Evolutionary conservation across 2,888 invertebrate species (phyloP).

Genomic region (Tortricodes alternella): DNA sequence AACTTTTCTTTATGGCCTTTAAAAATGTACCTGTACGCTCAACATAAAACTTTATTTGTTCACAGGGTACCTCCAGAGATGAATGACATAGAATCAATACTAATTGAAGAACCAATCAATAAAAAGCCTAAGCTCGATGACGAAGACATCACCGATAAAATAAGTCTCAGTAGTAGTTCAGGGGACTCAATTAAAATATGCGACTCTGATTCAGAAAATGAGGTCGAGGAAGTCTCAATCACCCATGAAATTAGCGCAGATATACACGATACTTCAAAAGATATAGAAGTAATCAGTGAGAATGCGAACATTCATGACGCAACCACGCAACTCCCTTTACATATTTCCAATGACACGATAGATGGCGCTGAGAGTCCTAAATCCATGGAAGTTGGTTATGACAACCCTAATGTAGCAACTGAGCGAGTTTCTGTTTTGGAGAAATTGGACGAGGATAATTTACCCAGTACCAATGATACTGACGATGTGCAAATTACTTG

Average conservation of each 20-base stretch:
- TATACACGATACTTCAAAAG: slow-evolving; percentile 6
- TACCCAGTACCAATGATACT: slow-evolving; percentile 68
- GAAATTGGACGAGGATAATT: slow-evolving; percentile 61
- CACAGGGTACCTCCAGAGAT: slow-evolving; percentile 49
- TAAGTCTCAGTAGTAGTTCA: slow-evolving; percentile 66
- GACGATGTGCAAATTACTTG: slow-evolving; percentile 73
- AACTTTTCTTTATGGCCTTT: too few relatives aligned
- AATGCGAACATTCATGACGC: slow-evolving; percentile 49
- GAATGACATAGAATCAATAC: slow-evolving; percentile 45
- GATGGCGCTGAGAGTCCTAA: slow-evolving; percentile 51
- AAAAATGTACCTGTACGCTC: too few relatives aligned
- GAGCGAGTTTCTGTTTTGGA: slow-evolving; percentile 54
- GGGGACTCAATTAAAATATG: slow-evolving; percentile 52
- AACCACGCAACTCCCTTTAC: slow-evolving; percentile 54
- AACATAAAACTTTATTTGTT: too few relatives aligned
- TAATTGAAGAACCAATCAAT: slow-evolving; percentile 57
- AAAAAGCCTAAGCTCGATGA: slow-evolving; percentile 54
- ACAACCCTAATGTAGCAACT: slow-evolving; percentile 49
- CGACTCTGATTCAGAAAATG: slow-evolving; percentile 48
- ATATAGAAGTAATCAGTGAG: slow-evolving; percentile 10
- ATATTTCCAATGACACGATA: slow-evolving; percentile 46
- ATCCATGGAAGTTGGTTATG: slow-evolving; percentile 64
- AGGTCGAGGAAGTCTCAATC: slow-evolving; percentile 30
- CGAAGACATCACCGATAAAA: slow-evolving; percentile 50
- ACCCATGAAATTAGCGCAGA: slow-evolving; percentile 6